Base-by-base conservation (phyloP, 1,140 invertebrate genomes). In the Dufourea novaeangliae region DNA sequence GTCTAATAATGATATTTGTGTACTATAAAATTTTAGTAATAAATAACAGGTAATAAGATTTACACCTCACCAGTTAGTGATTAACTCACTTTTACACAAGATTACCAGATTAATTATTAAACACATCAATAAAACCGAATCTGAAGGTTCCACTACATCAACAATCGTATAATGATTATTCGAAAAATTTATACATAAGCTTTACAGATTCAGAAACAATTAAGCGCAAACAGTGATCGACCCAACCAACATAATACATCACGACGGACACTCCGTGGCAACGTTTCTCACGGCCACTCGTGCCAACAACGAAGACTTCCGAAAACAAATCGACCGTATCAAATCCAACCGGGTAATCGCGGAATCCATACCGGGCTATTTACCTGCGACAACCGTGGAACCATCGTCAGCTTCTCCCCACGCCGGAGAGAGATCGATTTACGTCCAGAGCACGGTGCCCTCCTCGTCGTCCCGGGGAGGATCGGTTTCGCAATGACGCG, bases 401-500 rank as follows among this genome's bases (percentile, higher is more conserved):
- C 75, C 46, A 54, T 74, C 61, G 39, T 29, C 71, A 25, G 56
- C 54, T 64, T 57, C 74, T 61, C 34, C 67, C 37, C 52, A 29
- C 39, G 57, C 44, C 32, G 4, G 12, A 27, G 44, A 25, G 46
- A 54, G 78, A 71, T 77, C 78, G 73, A 85, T 80, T 84, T 66
- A 80, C 44, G 73, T 75, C 57, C 63, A n/a, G 17, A 37, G 46
- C 59, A n/a, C n/a, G n/a, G n/a, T n/a, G 41, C 29, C 46, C 62
- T 22, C 39, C 64, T 34, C 72, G 67, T 80, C 78, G 54, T 62
- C 44, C 54, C 25, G 67, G 29, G 46, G n/a, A 59, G 66, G 76
- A 76, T 82, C 85, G 87, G 88, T 86, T n/a, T 85, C 50, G 82
- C 84, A 87, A 90, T 89, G 86, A 87, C 79, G 81, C 79, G 78